These are phyloP conservation scores for Drosophila lacertosa DNA, from an alignment of 1,140 invertebrate species.

Conservation along the genomic window DNA sequence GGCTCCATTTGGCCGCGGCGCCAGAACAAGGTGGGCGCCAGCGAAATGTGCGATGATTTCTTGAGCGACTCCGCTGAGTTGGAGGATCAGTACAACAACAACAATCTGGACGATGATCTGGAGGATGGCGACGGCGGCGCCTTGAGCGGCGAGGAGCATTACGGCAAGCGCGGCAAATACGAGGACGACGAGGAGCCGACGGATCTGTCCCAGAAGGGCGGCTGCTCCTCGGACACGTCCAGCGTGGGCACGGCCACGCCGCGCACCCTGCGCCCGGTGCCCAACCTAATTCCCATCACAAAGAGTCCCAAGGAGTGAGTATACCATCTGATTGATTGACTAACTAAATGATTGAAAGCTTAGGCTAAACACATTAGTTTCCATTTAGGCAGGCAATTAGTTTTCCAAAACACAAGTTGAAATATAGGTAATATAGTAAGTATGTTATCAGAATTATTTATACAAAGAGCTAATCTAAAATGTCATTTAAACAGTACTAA, in stretches of 20 bases:
- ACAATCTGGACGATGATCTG: constrained; percentile 76
- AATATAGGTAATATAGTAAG: no score
- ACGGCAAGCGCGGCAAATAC: constrained; percentile 72
- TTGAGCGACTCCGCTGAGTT: constrained; percentile 78
- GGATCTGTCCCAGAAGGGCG: constrained; percentile 84
- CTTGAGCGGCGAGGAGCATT: constrained; percentile 53
- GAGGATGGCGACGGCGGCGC: constrained; percentile 57
- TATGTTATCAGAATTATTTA: no score
- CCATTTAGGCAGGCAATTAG: no score
- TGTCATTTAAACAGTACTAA: no score
- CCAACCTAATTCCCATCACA: constrained; percentile 89
- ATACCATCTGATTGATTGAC: not conserved
- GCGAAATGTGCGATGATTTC: constrained; percentile 85
- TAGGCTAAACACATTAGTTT: no score
- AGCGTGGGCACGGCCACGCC: constrained; percentile 82
- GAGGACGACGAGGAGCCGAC: constrained; percentile 86
- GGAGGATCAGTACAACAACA: constrained; percentile 81
- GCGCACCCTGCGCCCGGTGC: constrained; percentile 87
- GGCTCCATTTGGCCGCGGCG: constrained; percentile 85
- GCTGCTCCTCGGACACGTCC: constrained; percentile 73
- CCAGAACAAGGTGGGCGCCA: constrained; percentile 89
- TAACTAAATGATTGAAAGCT: no score
- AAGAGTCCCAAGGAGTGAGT: constrained; percentile 76
- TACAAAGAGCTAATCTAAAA: no score
- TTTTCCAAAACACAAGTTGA: no score